Base-by-base conservation (phyloP, 1,140 invertebrate species). In the Pemphigus obesinymphae region DNA sequence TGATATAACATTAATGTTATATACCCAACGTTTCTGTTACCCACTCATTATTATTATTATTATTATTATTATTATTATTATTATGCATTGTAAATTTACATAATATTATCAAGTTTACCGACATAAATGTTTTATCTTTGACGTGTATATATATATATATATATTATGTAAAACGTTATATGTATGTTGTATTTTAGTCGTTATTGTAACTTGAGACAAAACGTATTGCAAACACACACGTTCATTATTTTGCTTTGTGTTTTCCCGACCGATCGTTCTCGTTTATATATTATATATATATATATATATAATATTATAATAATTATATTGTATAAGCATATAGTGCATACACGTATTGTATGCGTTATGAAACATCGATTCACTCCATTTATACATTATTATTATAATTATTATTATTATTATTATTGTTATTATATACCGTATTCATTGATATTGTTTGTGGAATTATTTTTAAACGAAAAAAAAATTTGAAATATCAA, bases 21-120 rank as follows among this genome's bases (percentile, higher is more conserved):
- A n/a, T n/a, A n/a, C n/a, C n/a, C n/a, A n/a, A n/a, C 34, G 17
- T 68, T 68, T 68, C 34, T n/a, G 66, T 68, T 68, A 68, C n/a
- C 34, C 66, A 68, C 63, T 68, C 34, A 68, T 68, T 68, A 40
- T 68, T n/a, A 68, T 34, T 61, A 61, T 63, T 66, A 66, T 66
- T 66, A 63, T 10, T 63, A 63, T 66, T n/a, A 66, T 50, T 50
- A 50, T 50, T 50, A 20, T 50, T 20, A 50, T 50, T 17, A 50
- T 50, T 50, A 53, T 7, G 63, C 29, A 37, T 70, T 31, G 26
- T 68, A 73, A n/a, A 40, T n/a, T 40, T 68, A 26, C n/a, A 37
- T 68, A 68, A 31, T 11, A 66, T 70, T 70, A 70, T 68, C 43
- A 23, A 37, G 31, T 66, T 66, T 66, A 37, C 31, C 20, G 34